Conservation (phyloP, 1,140 invertebrate genomes). For the Zaprionus africanus region DNA sequence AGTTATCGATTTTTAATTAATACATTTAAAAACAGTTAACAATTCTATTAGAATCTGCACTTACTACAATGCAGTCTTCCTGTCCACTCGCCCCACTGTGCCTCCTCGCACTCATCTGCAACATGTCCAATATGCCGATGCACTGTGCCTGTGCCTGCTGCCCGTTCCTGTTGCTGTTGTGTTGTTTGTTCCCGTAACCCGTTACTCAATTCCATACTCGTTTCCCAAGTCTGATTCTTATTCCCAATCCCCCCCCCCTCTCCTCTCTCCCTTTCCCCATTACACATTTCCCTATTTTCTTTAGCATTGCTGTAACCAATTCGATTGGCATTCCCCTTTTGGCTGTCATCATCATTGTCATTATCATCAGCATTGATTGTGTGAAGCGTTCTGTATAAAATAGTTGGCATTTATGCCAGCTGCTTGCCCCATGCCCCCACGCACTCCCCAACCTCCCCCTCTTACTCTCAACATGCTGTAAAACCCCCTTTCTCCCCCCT, state of each 20-base stretch:
- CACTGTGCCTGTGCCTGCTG: constrained; percentile 3
- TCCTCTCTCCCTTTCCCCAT: not conserved
- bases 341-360: constrained; percentile 45
- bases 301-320: constrained; percentile 11
- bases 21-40: no score
- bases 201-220: constrained; percentile 2
- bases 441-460: not conserved
- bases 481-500: not conserved
- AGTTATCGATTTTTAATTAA: no score
- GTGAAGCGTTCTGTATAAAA: constrained; percentile 53
- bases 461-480: not conserved
- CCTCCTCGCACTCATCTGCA: constrained; percentile 16
- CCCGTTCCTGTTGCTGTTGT: constrained; percentile 3
- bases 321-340: constrained; percentile 37
- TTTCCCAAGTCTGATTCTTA: constrained; percentile 3
- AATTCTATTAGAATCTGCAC: no score
- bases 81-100: constrained; percentile 22
- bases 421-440: not conserved
- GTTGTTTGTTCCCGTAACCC: constrained; percentile 19
- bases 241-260: not conserved
- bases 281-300: not conserved
- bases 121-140: not conserved
- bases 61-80: not conserved
- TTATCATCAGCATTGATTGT: constrained; percentile 59
- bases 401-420: constrained; percentile 53